Percentiles rank a stretch among this genome's conserved stretches.
Conservation (phyloP, 2,797 vertebrate genomes). For the Hippopotamyrus pictus region DNA sequence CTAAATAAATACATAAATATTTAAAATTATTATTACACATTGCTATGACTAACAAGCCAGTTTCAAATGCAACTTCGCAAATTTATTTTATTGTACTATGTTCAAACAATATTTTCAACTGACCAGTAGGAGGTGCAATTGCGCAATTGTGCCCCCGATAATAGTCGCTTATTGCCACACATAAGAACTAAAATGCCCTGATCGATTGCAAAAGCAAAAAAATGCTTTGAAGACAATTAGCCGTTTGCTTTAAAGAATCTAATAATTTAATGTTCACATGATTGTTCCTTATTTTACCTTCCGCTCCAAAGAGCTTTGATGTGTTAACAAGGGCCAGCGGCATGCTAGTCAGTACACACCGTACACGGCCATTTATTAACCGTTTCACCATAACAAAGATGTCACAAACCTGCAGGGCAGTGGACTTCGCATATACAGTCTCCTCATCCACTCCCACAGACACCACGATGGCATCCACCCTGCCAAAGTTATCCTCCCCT, state of each 20-base stretch:
- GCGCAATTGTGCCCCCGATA: background rate
- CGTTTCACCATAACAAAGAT: background rate
- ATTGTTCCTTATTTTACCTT: background rate
- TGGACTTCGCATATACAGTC: slow-evolving; percentile 91
- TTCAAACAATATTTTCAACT: background rate
- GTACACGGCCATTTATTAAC: background rate
- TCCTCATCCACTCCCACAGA: slow-evolving; percentile 94
- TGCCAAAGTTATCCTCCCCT: slow-evolving; percentile 83
- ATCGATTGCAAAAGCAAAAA: background rate
- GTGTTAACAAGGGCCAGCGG: background rate
- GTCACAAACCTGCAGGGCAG: slow-evolving; percentile 77
- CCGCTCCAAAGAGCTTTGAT: background rate
- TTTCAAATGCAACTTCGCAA: background rate
- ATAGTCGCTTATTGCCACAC: background rate
- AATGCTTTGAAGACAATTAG: background rate
- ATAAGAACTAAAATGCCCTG: background rate
- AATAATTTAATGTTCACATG: background rate
- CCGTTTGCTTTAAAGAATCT: background rate
- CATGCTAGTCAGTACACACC: background rate
- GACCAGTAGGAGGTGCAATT: background rate
- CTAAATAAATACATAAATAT: background rate
- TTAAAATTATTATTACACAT: background rate
- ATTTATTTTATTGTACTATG: background rate
- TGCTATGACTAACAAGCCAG: background rate
- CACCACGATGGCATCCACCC: slow-evolving; percentile 83